Conservation (phyloP, 2,797 vertebrate species). For the Pipistrellus nathusii region DNA sequence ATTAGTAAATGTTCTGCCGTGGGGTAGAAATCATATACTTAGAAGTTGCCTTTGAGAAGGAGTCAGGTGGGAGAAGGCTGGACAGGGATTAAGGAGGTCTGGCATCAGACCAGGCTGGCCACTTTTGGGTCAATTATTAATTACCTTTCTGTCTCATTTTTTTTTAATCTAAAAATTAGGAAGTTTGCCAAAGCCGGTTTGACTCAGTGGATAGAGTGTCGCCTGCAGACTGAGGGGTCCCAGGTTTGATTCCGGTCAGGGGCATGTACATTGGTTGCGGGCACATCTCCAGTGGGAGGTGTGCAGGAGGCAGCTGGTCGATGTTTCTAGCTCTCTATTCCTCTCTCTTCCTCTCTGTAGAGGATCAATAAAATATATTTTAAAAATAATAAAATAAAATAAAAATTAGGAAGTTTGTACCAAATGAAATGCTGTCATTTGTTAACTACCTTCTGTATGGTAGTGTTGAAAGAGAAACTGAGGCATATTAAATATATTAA, state of each 20-base stretch:
- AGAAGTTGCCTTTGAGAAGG: background rate
- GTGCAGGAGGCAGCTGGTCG: no score
- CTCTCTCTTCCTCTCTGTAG: no score
- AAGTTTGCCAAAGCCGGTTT: background rate
- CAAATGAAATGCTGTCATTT: background rate
- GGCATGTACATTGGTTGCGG: no score
- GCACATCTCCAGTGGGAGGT: no score
- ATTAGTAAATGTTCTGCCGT: background rate
- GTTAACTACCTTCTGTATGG: background rate
- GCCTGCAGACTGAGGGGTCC: no score
- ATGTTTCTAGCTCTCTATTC: no score
- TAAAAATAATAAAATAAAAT: background rate
- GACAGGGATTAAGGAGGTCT: background rate
- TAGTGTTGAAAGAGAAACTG: background rate
- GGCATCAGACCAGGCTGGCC: background rate
- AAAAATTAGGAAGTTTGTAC: background rate
- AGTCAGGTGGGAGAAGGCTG: background rate
- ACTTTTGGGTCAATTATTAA: background rate
- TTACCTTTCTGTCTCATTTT: background rate
- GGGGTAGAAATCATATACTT: background rate
- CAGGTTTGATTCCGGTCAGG: no score
- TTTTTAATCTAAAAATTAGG: slow-evolving; percentile 27
- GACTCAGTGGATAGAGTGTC: no score
- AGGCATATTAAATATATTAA: background rate
- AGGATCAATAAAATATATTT: no score